Evolutionary conservation across 1,140 invertebrate species (phyloP).

Genomic region (Argopecten irradians): DNA sequence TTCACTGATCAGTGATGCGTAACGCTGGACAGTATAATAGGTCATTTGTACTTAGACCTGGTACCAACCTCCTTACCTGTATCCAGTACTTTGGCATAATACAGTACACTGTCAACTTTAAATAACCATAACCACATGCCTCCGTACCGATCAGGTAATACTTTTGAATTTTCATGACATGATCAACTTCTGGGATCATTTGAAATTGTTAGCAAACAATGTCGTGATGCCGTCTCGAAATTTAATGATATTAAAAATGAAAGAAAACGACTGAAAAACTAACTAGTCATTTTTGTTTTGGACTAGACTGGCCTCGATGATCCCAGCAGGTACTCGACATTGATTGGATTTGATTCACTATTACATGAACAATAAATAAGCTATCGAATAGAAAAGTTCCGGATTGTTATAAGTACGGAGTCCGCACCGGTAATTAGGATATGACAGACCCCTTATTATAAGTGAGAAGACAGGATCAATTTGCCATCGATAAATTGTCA

Average conservation of each 20-base stretch:
- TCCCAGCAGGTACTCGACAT: background rate
- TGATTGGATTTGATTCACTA: background rate
- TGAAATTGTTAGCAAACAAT: too few relatives aligned
- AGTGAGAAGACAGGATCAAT: constrained; percentile 1
- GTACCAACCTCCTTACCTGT: background rate
- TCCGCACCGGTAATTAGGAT: constrained; percentile 5
- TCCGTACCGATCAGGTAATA: too few relatives aligned
- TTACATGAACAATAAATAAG: background rate
- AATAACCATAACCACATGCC: too few relatives aligned
- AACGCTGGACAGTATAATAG: background rate
- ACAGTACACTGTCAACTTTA: too few relatives aligned
- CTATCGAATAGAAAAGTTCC: background rate
- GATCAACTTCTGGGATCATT: too few relatives aligned
- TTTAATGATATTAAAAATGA: too few relatives aligned
- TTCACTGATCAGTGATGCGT: background rate
- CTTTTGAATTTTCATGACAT: too few relatives aligned
- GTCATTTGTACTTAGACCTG: too few relatives aligned
- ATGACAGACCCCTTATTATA: constrained; percentile 1
- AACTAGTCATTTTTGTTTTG: background rate
- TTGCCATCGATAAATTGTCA: background rate
- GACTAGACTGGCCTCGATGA: background rate
- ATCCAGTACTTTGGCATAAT: background rate
- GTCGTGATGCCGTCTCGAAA: too few relatives aligned
- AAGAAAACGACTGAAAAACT: background rate
- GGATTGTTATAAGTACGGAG: background rate